Base-by-base conservation (phyloP, 2,888 invertebrate genomes). In the Microdon myrmicae region DNA sequence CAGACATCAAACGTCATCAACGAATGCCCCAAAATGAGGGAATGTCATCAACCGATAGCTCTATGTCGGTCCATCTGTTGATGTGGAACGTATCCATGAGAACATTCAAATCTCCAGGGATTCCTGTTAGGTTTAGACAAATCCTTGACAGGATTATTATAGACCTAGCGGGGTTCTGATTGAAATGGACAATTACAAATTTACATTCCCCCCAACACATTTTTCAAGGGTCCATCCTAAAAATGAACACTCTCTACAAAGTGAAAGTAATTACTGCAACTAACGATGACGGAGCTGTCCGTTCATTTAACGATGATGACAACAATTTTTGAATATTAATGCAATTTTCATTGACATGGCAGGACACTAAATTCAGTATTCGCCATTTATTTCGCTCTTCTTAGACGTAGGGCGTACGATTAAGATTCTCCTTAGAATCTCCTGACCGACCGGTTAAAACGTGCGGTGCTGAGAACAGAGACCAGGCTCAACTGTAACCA, bases 271-370 rank as follows among this genome's bases (percentile, higher is more conserved):
- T 13, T 9, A 28, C 56, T 56, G 51, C 51, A 51, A 47, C 37
- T 53, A 51, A 58, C 51, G 31, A 58, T 56, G 56, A 56, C 45
- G 31, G 17, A 51, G 41, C 51, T 51, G 64, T 51, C 51, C 47
- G 44, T 48, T 51, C 35, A 31, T 9, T 6, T 4, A 9, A 8
- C 14, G 23, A 48, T 29, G 28, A 64, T 59, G 72, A 69, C 74
- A 76, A 73, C 74, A 74, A 73, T 75, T 75, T 72, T 69, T 73
- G 74, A 75, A 74, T 74, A 75, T 74, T 74, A 74, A 74, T 73
- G 74, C 70, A 71, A 72, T 71, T 55, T 69, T 69, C 53, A 51
- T 53, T 43, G 54, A 53, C 47, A 64, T 67, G 59, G 67, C 14
- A 14, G 14, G 31, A 19, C 39, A 17, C 29, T 8, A 47, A 41